A percentile compares a stretch with the other conserved stretches of the same genome.
Evolutionary conservation across 2,113 vertebrate species (phyloP).

Genomic region (Misgurnus mizolepis): DNA sequence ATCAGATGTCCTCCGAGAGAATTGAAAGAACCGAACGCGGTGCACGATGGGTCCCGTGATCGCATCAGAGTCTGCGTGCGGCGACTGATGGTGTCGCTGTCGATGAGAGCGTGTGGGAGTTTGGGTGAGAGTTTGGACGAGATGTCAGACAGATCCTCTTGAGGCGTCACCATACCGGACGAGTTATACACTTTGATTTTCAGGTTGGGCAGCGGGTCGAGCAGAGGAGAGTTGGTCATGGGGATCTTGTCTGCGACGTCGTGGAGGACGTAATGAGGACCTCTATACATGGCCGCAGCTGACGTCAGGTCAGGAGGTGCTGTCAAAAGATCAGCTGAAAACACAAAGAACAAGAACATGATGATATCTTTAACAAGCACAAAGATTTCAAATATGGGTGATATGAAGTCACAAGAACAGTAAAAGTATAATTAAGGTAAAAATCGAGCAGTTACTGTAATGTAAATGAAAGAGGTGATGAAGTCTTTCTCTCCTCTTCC

Average conservation of each 20-base stretch:
- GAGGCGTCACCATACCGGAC: constrained; percentile 88
- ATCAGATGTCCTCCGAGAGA: constrained; percentile 94
- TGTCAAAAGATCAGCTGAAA: constrained; percentile 84
- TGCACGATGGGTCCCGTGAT: constrained; percentile 90
- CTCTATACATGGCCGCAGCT: constrained; percentile 94
- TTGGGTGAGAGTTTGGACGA: constrained; percentile 91
- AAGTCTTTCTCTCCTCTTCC: constrained; percentile 23
- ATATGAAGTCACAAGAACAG: no score
- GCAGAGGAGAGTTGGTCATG: constrained; percentile 96
- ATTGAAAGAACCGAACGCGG: constrained; percentile 92
- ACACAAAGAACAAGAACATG: not conserved
- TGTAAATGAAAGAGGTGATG: not conserved
- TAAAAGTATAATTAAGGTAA: not conserved
- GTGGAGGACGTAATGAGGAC: constrained; percentile 93
- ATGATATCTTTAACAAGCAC: not conserved
- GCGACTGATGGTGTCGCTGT: constrained; percentile 84
- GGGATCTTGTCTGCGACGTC: constrained; percentile 97
- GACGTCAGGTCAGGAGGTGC: constrained; percentile 94
- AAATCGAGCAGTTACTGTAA: not conserved
- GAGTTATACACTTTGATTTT: constrained; percentile 98
- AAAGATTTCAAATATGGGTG: no score
- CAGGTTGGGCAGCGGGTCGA: constrained; percentile 93
- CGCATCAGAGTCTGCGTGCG: constrained; percentile 88
- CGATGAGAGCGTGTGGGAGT: constrained; percentile 86
- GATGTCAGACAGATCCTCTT: constrained; percentile 91